Base-by-base conservation (phyloP, 2,797 vertebrate genomes). In the Microchirus variegatus region DNA sequence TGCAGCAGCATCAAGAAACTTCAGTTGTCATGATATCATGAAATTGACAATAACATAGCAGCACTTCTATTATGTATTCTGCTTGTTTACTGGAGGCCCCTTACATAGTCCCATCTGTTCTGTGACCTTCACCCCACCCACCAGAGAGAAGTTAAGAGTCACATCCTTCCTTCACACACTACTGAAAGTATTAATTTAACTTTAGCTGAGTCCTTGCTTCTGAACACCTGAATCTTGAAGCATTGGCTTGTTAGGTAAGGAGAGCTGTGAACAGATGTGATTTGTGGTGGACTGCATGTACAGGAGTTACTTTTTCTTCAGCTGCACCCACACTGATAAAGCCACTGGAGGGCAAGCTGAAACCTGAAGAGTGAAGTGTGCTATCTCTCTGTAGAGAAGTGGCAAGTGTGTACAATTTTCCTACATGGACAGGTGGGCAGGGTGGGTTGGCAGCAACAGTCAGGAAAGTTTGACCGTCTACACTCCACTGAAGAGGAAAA, bases 271-370 rank as follows among this genome's bases (percentile, higher is more conserved):
- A 78, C 78, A 85, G 74, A 73, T 76, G 58, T 64, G 73, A 66
- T 53, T 61, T 19, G 22, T 26, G 53, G 48, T 44, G 31, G 45
- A 56, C 48, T 44, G 31, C 13, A 0, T 10, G 16, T 47, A 10
- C 17, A 50, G 49, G 18, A 51, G 17, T 52, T 47, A 55, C 40
- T 53, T 58, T 44, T 26, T 31, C 22, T 44, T 49, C 47, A 60
- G 61, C 36, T 19, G 35, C n/a, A 42, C 41, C 6, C 26, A 59
- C 37, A 17, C 63, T 65, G 67, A 55, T 19, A 16, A 52, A 49
- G 56, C 50, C n/a, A 9, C 57, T 78, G 70, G 79, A 80, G 82
- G 82, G 72, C 69, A 73, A 54, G 53, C 52, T 72, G 68, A 74
- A 73, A 81, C 62, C 56, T 65, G 72, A 78, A 56, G 40, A 14